These are phyloP conservation scores for Sus cebifrons DNA, from an alignment of 2,797 vertebrate species.

Conservation along the genomic window DNA sequence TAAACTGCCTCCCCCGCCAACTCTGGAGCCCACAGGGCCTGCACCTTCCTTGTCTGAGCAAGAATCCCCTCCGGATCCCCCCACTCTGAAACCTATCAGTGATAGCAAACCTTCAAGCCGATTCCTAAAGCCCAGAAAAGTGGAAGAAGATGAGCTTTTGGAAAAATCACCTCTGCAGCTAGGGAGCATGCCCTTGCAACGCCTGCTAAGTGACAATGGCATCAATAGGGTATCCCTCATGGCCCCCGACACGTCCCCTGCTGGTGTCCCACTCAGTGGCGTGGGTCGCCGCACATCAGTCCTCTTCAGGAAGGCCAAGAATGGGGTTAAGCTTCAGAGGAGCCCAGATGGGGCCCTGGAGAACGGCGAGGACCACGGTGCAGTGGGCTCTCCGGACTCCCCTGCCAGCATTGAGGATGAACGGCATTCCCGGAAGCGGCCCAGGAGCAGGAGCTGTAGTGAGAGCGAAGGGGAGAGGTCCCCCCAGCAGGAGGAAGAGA, in stretches of 20 bases:
- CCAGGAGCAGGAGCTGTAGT: conserved; percentile 88
- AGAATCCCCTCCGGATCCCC: conserved; percentile 95
- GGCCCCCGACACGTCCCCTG: conserved; percentile 74
- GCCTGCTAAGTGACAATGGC: conserved; percentile 90
- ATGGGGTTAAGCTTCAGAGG: conserved; percentile 94
- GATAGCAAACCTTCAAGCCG: conserved; percentile 90
- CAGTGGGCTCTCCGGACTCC: conserved; percentile 81
- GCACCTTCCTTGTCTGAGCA: conserved; percentile 94
- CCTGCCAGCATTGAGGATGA: conserved; percentile 87
- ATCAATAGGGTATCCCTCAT: conserved; percentile 91
- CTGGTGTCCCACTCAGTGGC: conserved; percentile 89
- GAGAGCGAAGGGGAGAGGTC: conserved; percentile 92
- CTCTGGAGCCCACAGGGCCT: conserved; percentile 96
- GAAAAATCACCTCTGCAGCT: conserved; percentile 89
- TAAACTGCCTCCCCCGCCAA: conserved; percentile 95
- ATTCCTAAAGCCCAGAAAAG: conserved; percentile 92
- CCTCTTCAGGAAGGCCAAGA: conserved; percentile 97
- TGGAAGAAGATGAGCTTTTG: conserved; percentile 91
- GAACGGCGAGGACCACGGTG: conserved; percentile 91
- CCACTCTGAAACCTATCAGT: conserved; percentile 96
- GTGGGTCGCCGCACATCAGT: conserved; percentile 96
- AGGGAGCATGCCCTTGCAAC: conserved; percentile 90
- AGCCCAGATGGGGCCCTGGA: conserved; percentile 92
- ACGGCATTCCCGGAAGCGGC: conserved; percentile 89
- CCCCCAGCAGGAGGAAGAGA: conserved; percentile 90